phyloP scores from a whole-genome alignment of 1,140 invertebrate genomes.

The Brachionus rotundiformis region DNA sequence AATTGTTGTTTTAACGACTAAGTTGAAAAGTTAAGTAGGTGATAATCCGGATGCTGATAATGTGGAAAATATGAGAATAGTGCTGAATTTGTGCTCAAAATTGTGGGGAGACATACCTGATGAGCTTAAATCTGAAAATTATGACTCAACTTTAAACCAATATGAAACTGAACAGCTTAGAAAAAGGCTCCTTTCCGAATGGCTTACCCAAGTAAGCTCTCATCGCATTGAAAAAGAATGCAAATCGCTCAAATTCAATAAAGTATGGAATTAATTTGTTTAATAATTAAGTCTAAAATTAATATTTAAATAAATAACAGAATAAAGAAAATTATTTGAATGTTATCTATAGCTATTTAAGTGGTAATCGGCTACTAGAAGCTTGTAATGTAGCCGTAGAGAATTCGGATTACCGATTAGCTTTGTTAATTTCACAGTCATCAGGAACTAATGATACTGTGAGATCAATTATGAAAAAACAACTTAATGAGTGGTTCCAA shows the following conservation, averaged over 20 bases:
- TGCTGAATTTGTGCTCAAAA: not conserved
- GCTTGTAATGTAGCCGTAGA: slow-evolving; percentile 42
- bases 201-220: slow-evolving; percentile 9
- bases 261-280: not conserved
- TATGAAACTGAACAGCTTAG: slow-evolving; percentile 40
- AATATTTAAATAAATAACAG: not conserved
- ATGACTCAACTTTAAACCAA: not conserved
- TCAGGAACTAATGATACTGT: slow-evolving; percentile 26
- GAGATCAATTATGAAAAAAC: slow-evolving; percentile 42
- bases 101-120: slow-evolving; percentile 37
- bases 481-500: slow-evolving; percentile 25
- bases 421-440: slow-evolving; percentile 20
- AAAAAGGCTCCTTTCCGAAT: slow-evolving; percentile 19
- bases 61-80: slow-evolving; percentile 24
- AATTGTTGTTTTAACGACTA: not conserved
- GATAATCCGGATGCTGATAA: slow-evolving; percentile 52
- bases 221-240: slow-evolving; percentile 36
- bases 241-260: slow-evolving; percentile 43
- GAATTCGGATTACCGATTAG: slow-evolving; percentile 33
- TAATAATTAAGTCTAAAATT: no score
- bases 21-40: slow-evolving; percentile 50
- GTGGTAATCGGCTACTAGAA: slow-evolving; percentile 39
- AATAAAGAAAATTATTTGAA: slow-evolving; percentile 44
- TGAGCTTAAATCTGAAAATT: slow-evolving; percentile 4
- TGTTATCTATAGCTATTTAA: slow-evolving; percentile 24